Percentiles rank a stretch among this genome's conserved stretches.
These are phyloP conservation scores for Stomatorhinus ivindoensis DNA, from an alignment of 2,113 vertebrate species.

Conservation along the genomic window DNA sequence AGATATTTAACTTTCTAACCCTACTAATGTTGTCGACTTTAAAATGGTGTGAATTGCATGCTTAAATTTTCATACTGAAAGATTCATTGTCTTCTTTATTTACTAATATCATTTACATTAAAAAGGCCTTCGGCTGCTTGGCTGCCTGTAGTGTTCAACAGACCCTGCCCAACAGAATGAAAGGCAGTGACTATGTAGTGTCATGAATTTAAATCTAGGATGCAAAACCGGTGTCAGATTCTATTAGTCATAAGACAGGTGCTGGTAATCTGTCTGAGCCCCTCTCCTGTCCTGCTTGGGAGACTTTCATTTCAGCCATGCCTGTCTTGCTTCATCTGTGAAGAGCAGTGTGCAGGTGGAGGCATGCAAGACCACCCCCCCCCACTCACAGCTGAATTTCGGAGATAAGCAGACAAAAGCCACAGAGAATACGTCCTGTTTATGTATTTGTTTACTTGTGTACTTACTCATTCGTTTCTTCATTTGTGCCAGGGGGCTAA, in stretches of 20 bases:
- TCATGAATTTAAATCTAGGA: not conserved
- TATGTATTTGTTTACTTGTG: constrained; percentile 12
- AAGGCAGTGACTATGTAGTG: not conserved
- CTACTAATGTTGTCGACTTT: not conserved
- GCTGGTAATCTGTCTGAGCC: not conserved
- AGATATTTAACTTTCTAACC: not conserved
- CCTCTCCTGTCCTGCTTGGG: not conserved
- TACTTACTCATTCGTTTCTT: constrained; percentile 13
- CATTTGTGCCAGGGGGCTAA: constrained; percentile 5
- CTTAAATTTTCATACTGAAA: not conserved
- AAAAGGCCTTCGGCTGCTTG: not conserved
- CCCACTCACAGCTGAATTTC: constrained; percentile 37
- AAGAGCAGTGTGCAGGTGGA: constrained; percentile 49
- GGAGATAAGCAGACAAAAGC: constrained; percentile 39
- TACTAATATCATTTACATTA: not conserved
- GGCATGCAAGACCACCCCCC: constrained; percentile 31
- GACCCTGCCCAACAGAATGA: not conserved
- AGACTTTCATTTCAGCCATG: not conserved
- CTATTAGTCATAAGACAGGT: not conserved
- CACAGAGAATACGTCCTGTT: constrained; percentile 22
- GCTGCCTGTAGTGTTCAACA: not conserved
- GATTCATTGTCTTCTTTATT: not conserved
- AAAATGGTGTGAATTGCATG: not conserved
- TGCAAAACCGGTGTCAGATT: not conserved
- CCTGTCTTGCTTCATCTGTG: constrained; percentile 25